phyloP scores from a whole-genome alignment of 2,113 vertebrate species.

The Psilopsiagon aymara region DNA sequence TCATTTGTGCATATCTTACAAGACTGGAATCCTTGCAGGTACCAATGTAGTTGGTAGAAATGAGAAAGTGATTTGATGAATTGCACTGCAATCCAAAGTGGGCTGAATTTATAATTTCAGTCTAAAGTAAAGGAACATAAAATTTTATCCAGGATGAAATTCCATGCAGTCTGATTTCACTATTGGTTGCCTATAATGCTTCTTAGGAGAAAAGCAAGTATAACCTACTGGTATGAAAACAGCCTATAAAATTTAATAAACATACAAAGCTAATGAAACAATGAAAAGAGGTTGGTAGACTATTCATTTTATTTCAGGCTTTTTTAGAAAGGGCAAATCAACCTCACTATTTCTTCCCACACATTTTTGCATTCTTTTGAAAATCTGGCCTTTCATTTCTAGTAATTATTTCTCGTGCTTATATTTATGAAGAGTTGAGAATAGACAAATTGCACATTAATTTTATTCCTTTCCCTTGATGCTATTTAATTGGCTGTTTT shows the following conservation, averaged over 20 bases:
- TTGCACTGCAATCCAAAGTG: background rate
- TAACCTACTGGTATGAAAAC: background rate
- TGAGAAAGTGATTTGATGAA: background rate
- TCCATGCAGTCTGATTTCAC: background rate
- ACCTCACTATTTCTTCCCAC: background rate
- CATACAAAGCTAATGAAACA: background rate
- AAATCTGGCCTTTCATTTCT: background rate
- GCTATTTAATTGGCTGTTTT: background rate
- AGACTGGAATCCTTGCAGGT: background rate
- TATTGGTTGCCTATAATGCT: background rate
- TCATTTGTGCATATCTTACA: background rate
- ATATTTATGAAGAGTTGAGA: background rate
- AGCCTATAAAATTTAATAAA: background rate
- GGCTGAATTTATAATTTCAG: background rate
- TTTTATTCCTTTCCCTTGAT: background rate
- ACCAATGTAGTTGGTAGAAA: background rate
- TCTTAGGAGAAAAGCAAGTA: background rate
- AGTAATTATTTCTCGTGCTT: background rate
- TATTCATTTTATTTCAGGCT: background rate
- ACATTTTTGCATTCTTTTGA: background rate
- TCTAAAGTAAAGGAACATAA: background rate
- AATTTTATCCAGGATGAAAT: background rate
- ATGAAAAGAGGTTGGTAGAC: background rate
- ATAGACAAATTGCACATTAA: background rate
- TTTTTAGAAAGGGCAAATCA: background rate